phyloP scores from a whole-genome alignment of 2,113 vertebrate species.

The Xiphorhynchus elegans region DNA sequence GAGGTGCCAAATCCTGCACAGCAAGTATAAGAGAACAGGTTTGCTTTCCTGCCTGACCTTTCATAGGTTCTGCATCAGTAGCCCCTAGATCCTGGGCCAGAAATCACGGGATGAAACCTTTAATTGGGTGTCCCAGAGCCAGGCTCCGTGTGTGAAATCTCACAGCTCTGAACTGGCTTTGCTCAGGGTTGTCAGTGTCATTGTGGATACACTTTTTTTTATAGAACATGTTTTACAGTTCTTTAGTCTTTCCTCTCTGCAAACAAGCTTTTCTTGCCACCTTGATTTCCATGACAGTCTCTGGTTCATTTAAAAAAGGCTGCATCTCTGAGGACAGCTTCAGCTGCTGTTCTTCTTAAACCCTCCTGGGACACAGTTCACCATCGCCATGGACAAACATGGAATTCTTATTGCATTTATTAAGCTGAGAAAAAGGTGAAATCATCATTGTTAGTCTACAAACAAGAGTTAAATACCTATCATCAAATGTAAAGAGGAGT shows the following conservation, averaged over 20 bases:
- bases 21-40: not conserved
- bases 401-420: not conserved
- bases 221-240: not conserved
- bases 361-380: not conserved
- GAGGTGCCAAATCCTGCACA: not conserved
- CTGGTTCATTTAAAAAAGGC: not conserved
- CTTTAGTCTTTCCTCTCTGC: not conserved
- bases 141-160: not conserved
- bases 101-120: not conserved
- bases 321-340: not conserved
- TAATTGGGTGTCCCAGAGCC: not conserved
- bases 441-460: slow-evolving; percentile 45
- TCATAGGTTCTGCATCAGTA: not conserved
- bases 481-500: slow-evolving; percentile 60
- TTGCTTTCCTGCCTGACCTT: not conserved
- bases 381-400: not conserved
- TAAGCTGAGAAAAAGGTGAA: slow-evolving; percentile 28
- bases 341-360: not conserved
- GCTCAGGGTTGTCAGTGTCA: not conserved
- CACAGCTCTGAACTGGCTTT: not conserved
- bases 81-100: not conserved
- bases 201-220: not conserved
- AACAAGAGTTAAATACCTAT: slow-evolving; percentile 69
- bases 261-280: not conserved
- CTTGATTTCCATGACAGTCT: not conserved